Evolutionary conservation across 2,797 vertebrate species (phyloP).

Genomic region (Gymnopithys bicolor): DNA sequence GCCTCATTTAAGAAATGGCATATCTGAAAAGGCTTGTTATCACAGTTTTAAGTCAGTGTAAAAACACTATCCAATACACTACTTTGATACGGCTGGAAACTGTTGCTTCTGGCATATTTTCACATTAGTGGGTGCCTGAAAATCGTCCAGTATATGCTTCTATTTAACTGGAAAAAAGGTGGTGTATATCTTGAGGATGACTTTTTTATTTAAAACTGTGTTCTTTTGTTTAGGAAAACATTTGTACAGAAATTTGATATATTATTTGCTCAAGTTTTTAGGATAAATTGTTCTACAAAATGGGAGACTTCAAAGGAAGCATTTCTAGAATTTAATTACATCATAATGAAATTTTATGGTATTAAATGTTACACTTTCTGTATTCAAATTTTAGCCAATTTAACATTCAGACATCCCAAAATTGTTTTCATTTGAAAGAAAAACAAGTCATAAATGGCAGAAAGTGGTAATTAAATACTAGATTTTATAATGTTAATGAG

Average conservation of each 20-base stretch:
- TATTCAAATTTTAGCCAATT: constrained; percentile 7
- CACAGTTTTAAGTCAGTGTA: constrained; percentile 14
- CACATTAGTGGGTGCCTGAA: not conserved
- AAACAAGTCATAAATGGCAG: constrained; percentile 36
- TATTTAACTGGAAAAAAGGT: not conserved
- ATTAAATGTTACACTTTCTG: not conserved
- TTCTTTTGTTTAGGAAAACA: constrained; percentile 30
- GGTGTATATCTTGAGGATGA: not conserved
- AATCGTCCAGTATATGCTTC: not conserved
- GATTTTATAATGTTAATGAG: not conserved
- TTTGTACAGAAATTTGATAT: constrained; percentile 10
- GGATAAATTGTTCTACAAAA: constrained; percentile 11
- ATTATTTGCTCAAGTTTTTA: not conserved
- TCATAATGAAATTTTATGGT: constrained; percentile 10
- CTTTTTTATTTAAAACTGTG: not conserved
- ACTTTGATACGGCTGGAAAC: constrained; percentile 3
- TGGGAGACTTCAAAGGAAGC: constrained; percentile 12
- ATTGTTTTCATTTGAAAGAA: constrained; percentile 44
- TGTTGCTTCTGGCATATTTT: constrained; percentile 4
- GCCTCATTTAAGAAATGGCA: constrained; percentile 45
- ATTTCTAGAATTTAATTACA: not conserved
- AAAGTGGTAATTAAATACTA: constrained; percentile 35
- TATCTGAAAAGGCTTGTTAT: constrained; percentile 47
- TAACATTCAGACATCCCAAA: constrained; percentile 16
- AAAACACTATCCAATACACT: not conserved